These are phyloP conservation scores for Turnix velox DNA, from an alignment of 2,113 vertebrate genomes.

Conservation along the genomic window DNA sequence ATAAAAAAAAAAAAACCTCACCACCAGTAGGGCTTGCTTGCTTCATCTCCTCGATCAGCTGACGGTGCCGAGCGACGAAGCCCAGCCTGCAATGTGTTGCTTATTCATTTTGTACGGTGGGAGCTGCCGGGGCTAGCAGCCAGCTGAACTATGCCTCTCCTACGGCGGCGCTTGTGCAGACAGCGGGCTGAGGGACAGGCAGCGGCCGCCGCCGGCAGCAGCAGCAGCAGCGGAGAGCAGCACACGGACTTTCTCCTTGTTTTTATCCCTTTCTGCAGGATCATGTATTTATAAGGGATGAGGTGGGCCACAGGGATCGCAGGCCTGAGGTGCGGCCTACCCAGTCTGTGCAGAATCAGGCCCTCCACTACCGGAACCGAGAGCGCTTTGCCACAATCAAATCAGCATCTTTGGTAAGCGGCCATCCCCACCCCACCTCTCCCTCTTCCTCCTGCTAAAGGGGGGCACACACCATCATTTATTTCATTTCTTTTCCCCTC, in stretches of 20 bases:
- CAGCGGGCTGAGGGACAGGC: conserved; percentile 80
- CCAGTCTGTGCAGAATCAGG: conserved; percentile 89
- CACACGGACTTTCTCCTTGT: conserved; percentile 86
- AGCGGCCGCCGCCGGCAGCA: conserved; percentile 76
- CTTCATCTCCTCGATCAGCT: conserved; percentile 76
- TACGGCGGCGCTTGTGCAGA: conserved; percentile 81
- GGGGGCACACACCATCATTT: conserved; percentile 46
- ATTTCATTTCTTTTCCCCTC: neutral
- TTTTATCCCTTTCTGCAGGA: conserved; percentile 93
- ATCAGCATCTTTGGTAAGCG: conserved; percentile 95
- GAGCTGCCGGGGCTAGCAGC: conserved; percentile 82
- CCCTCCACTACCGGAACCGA: conserved; percentile 93
- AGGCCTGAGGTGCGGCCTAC: conserved; percentile 87
- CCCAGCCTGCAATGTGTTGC: conserved; percentile 84
- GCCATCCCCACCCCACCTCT: conserved; percentile 54
- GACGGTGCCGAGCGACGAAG: conserved; percentile 76
- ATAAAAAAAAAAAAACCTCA: no score
- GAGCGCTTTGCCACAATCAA: conserved; percentile 98
- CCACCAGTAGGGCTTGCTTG: no score
- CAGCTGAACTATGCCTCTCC: conserved; percentile 86
- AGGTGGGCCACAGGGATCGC: conserved; percentile 89
- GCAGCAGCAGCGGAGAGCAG: no score
- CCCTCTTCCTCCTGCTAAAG: conserved; percentile 27
- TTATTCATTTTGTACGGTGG: conserved; percentile 80
- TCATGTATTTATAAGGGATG: conserved; percentile 95